phyloP scores from a whole-genome alignment of 2,113 vertebrate species.

The Neolamprologus ventralis region DNA sequence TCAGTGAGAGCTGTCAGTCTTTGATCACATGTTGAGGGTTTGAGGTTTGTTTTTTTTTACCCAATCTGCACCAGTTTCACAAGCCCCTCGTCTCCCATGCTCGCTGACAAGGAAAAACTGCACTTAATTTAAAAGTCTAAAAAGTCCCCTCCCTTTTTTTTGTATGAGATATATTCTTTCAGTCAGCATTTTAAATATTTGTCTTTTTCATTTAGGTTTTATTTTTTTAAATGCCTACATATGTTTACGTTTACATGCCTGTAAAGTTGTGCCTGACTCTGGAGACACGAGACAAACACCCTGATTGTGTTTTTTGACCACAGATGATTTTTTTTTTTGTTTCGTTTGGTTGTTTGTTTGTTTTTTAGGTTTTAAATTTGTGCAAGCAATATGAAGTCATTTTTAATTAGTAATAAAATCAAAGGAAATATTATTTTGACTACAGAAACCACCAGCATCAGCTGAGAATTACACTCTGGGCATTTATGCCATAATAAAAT shows the following conservation, averaged over 20 bases:
- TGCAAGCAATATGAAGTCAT: not conserved
- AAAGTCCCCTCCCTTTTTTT: slow-evolving; percentile 13
- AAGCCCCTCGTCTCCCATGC: slow-evolving; percentile 19
- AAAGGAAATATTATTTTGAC: not conserved
- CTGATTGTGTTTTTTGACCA: slow-evolving; percentile 37
- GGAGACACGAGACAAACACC: slow-evolving; percentile 8
- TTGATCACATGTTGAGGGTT: slow-evolving; percentile 43
- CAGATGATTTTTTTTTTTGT: not conserved
- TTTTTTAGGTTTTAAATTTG: not conserved
- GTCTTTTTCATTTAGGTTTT: not conserved
- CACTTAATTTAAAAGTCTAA: slow-evolving; percentile 40
- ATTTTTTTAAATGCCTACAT: slow-evolving; percentile 27
- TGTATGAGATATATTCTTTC: slow-evolving; percentile 46
- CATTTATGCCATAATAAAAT: not conserved
- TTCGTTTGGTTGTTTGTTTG: not conserved
- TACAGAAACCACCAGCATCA: not conserved
- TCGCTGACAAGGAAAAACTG: slow-evolving; percentile 44
- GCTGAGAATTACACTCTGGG: not conserved
- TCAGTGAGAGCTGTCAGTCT: slow-evolving; percentile 29
- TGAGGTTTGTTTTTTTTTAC: not conserved
- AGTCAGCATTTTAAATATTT: slow-evolving; percentile 46
- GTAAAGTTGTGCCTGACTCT: slow-evolving; percentile 71
- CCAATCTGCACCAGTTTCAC: slow-evolving; percentile 42
- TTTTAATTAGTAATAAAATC: not conserved
- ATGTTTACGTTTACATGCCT: slow-evolving; percentile 62